Evolutionary conservation across 35 echinoderm and acorn worm genomes (phyloP).

Genomic region (Heliocidaris erythrogramma): DNA sequence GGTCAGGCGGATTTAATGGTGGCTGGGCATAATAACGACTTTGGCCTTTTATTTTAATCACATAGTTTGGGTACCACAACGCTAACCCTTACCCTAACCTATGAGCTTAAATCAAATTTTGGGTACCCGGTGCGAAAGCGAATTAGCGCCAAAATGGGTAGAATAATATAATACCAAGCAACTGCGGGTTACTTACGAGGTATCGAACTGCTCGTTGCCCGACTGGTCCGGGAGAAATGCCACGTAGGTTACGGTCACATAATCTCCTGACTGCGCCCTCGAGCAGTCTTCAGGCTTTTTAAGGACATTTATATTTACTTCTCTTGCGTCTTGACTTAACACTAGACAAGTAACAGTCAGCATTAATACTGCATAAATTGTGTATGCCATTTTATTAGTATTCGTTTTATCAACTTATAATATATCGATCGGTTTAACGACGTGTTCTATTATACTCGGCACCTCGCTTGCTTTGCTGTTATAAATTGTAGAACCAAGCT

Average conservation of each 20-base stretch:
- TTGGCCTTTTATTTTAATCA: no score
- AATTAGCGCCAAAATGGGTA: background rate
- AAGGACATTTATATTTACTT: slow-evolving; percentile 27
- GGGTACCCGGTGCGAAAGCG: no score
- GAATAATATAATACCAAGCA: background rate
- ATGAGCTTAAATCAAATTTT: no score
- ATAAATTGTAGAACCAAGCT: no score
- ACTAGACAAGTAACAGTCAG: background rate
- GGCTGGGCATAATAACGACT: no score
- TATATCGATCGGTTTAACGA: background rate
- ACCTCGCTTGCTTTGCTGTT: no score
- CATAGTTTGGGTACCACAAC: no score
- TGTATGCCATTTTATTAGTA: background rate
- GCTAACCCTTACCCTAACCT: no score
- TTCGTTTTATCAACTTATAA: no score
- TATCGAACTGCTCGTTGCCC: slow-evolving; percentile 12
- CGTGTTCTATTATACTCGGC: no score
- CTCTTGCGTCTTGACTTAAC: background rate
- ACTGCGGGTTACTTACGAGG: background rate
- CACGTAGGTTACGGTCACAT: slow-evolving; percentile 9
- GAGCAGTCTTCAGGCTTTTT: background rate
- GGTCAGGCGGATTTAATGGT: no score
- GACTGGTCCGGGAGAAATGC: background rate
- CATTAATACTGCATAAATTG: background rate
- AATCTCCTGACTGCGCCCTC: background rate